Base-by-base conservation (phyloP, 2,113 vertebrate genomes). In the Candoia aspera region DNA sequence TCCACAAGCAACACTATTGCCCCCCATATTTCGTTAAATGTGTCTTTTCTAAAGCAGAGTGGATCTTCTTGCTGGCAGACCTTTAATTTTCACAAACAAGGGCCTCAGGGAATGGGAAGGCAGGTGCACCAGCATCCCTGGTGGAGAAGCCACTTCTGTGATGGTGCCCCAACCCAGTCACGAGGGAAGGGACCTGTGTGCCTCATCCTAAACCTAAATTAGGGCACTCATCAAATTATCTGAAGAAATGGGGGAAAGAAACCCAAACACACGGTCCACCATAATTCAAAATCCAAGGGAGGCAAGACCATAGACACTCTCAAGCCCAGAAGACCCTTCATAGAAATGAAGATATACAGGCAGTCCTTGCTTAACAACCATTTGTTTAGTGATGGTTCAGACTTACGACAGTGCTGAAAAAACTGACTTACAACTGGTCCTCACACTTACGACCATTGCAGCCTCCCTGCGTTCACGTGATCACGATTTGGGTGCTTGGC, bases 31-130 rank as follows among this genome's bases (percentile, higher is more conserved):
- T 86, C 53, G 55, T 26, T 86, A 2, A 33, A 58, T 12, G 53
- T 17, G 4, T 88, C 79, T 10, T 29, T 2, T 8, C 0, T 24
- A 0, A 85, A 84, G 24, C 46, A 23, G n/a, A 42, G 60, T 1
- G 11, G 17, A 4, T 12, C 15, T 49, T 8, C 9, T 92, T 29
- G 57, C 53, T 6, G 3, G 55, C 19, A 49, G 42, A 24, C 26
- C 55, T 6, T 12, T 92, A 91, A 88, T 6, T 84, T 91, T 59
- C 33, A 42, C 57, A 46, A 84, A 59, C 94, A 92, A 90, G 59
- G 0, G 49, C 29, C 10, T 2, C 26, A 58, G 33, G 8, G 29
- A 89, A 59, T 26, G 84, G 26, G n/a, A 11, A 92, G 21, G 87
- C 6, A 49, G 49, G 49, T 49, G 4, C 49, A 3, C 49, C 6